phyloP scores from a whole-genome alignment of 2,113 vertebrate genomes.

The Myrmophylax atrothorax region DNA sequence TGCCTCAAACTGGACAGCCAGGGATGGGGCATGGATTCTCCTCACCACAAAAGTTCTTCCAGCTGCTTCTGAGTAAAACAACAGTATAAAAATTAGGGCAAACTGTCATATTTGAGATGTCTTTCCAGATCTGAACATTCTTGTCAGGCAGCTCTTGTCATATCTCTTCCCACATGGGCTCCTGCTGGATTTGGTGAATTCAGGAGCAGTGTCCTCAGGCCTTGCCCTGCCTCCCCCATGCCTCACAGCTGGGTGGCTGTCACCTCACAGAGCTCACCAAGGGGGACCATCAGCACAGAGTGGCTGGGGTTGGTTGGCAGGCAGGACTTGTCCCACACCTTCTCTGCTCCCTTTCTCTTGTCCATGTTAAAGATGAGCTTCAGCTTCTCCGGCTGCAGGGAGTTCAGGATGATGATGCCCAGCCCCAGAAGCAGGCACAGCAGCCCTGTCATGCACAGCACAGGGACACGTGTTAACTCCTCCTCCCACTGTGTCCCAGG shows the following conservation, averaged over 20 bases:
- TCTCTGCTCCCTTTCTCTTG: not conserved
- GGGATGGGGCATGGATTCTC: not conserved
- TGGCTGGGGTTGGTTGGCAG: not conserved
- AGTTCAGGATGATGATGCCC: constrained; percentile 72
- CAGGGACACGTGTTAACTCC: accelerated
- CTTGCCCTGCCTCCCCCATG: not conserved
- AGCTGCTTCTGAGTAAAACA: not conserved
- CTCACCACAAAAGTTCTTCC: not conserved
- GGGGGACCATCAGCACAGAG: not conserved
- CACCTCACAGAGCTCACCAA: not conserved
- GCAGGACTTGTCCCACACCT: not conserved
- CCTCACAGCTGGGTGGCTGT: not conserved
- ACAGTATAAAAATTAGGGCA: accelerated
- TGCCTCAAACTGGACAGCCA: not conserved
- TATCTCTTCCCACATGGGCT: not conserved
- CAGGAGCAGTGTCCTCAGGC: not conserved
- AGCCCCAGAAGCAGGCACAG: constrained; percentile 82
- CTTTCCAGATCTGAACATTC: not conserved
- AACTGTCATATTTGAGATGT: not conserved
- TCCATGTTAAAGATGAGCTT: constrained; percentile 82
- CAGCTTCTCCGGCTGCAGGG: constrained; percentile 77
- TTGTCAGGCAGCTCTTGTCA: accelerated
- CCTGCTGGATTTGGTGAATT: not conserved
- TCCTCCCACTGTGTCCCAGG: not conserved
- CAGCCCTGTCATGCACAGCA: constrained; percentile 70